Percentiles rank a stretch among this genome's conserved stretches.
Conservation (phyloP, 2,797 vertebrate species). For the Dallia pectoralis region DNA sequence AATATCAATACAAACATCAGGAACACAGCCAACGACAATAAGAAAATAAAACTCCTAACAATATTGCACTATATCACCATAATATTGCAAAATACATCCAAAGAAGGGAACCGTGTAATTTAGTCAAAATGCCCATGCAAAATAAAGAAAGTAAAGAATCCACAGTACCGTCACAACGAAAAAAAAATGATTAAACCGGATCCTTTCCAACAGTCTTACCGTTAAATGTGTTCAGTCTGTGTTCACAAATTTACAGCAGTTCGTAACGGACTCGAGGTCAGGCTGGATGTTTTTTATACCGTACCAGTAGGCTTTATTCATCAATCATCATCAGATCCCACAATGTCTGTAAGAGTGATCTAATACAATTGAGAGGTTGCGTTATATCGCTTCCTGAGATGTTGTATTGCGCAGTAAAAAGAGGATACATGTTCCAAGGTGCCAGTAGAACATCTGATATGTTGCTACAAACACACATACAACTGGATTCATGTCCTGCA, state of each 20-base stretch:
- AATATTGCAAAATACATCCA: conserved; percentile 46
- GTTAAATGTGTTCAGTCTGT: conserved; percentile 66
- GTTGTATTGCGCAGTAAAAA: conserved; percentile 1
- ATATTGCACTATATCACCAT: conserved; percentile 30
- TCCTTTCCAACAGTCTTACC: conserved; percentile 80
- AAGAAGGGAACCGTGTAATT: conserved; percentile 38
- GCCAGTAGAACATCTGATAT: not conserved
- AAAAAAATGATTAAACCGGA: conserved; percentile 32
- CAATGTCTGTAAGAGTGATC: not conserved
- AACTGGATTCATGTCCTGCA: not conserved
- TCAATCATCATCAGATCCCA: not conserved
- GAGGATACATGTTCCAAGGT: not conserved
- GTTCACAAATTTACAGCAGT: conserved; percentile 20
- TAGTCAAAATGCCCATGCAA: conserved; percentile 72
- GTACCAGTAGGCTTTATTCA: not conserved
- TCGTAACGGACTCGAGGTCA: not conserved
- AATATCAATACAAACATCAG: conserved; percentile 58
- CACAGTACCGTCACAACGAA: conserved; percentile 50
- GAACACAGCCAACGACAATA: conserved; percentile 29
- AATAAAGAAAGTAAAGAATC: conserved; percentile 52
- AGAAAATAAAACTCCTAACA: conserved; percentile 37
- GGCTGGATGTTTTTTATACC: not conserved
- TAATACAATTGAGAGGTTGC: not conserved
- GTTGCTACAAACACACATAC: not conserved
- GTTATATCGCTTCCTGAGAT: not conserved